Base-by-base conservation (phyloP, 2,797 vertebrate genomes). In the Cyclura pinguis region DNA sequence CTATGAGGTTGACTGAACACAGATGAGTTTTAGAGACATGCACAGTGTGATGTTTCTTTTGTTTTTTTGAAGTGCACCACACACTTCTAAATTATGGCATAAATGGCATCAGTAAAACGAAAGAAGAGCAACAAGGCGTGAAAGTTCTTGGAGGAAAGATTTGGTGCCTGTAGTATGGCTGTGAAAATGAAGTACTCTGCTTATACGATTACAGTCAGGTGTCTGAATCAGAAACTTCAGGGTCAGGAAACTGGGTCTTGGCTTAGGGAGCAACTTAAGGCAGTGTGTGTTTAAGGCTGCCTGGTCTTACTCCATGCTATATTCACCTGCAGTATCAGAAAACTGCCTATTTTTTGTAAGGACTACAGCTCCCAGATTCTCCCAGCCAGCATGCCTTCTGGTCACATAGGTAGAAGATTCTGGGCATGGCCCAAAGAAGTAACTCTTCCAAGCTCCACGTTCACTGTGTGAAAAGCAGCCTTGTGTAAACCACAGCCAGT, bases 81-180 rank as follows among this genome's bases (percentile, higher is more conserved):
- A 5, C 42, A 18, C 8, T 76, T 80, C 16, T 24, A 67, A 0
- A 0, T n/a, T 24, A 47, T 52, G 69, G 55, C 27, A 47, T 12
- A 81, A 55, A 92, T 85, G 72, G 76, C 85, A 22, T 62, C 24
- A 6, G 50, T 84, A 88, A 83, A 89, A 52, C 1, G 8, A 77
- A 0, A 82, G 89, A 38, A 89, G 59, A 29, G 50, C 24, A 72
- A 0, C 0, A 13, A 57, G 24, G 35, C 32, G 85, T 72, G 83
- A 38, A 74, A 92, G 64, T 18, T 35, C 81, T 52, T 59, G 50
- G 62, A 64, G 78, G 38, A 76, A 57, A 47, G 55, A 78, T 12
- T 35, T 74, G 14, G 13, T 64, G 55, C 20, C 16, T 18, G 12
- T 32, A 32, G 20, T n/a, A 52, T 16, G 42, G 29, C 22, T 55